Evolutionary conservation across 2,888 invertebrate species (phyloP).

Genomic region (Tipula helvola): DNA sequence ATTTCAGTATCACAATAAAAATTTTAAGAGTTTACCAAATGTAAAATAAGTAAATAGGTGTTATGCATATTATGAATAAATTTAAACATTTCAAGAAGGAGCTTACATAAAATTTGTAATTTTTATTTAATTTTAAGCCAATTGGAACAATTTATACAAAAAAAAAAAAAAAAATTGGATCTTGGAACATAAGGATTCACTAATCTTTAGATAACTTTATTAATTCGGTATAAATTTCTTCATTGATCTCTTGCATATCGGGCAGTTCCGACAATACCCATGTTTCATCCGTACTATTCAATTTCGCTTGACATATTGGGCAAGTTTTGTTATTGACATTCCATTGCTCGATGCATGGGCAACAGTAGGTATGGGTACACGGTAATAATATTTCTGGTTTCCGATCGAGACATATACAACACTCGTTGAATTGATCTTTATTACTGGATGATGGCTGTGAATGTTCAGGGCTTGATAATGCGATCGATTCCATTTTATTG

Average conservation of each 20-base stretch:
- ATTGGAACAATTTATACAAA: not conserved
- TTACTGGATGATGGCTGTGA: slow-evolving; percentile 20
- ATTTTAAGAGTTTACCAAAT: not conserved
- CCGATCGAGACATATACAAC: slow-evolving; percentile 60
- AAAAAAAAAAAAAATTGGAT: not conserved
- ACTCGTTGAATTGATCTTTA: slow-evolving; percentile 40
- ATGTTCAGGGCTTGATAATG: slow-evolving; percentile 19
- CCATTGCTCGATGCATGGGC: slow-evolving; percentile 61
- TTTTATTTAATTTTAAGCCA: not conserved
- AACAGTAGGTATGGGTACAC: slow-evolving; percentile 58
- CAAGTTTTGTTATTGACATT: slow-evolving; percentile 56
- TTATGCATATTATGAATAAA: not conserved
- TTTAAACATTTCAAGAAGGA: not conserved
- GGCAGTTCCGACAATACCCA: slow-evolving; percentile 52
- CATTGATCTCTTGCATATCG: slow-evolving; percentile 42
- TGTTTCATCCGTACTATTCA: slow-evolving; percentile 49
- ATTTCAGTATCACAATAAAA: not conserved
- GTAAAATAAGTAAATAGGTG: not conserved
- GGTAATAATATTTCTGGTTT: slow-evolving; percentile 53
- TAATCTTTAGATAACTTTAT: slow-evolving; percentile 23
- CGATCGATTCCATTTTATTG: slow-evolving; percentile 26
- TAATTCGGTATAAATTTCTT: slow-evolving; percentile 36
- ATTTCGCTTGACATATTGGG: slow-evolving; percentile 51
- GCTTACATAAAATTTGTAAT: not conserved
- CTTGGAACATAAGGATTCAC: too few relatives aligned